These are phyloP conservation scores for Okapia johnstoni DNA, from an alignment of 2,113 vertebrate species.

Conservation along the genomic window DNA sequence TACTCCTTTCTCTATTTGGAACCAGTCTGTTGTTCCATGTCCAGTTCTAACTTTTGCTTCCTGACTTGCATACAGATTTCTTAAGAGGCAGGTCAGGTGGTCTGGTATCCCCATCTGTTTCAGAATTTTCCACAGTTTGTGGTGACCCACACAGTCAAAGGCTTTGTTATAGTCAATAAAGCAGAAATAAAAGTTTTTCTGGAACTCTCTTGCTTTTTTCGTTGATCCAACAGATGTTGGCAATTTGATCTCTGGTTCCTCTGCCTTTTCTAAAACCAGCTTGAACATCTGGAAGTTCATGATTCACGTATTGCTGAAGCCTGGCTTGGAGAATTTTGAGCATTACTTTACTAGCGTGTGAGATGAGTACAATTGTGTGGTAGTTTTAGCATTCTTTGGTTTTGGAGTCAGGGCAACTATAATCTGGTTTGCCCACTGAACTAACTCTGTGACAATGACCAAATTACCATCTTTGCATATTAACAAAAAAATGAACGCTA, in stretches of 20 bases:
- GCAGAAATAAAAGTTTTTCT: not conserved
- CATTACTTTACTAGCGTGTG: not conserved
- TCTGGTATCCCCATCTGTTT: not conserved
- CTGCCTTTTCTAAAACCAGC: not conserved
- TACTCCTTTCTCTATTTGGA: not conserved
- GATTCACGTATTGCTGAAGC: accelerated
- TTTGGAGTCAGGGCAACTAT: not conserved
- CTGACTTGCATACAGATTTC: not conserved
- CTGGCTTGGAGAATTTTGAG: not conserved
- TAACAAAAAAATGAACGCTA: not conserved
- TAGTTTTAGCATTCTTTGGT: not conserved
- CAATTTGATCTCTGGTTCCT: not conserved
- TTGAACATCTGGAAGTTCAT: not conserved
- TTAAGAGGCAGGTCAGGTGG: not conserved
- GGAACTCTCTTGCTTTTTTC: not conserved
- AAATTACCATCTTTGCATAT: not conserved
- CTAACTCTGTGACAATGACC: not conserved
- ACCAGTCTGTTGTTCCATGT: not conserved
- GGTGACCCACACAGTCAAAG: not conserved
- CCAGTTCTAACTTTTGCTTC: not conserved
- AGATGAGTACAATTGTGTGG: not conserved
- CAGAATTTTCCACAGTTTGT: not conserved
- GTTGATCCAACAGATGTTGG: not conserved
- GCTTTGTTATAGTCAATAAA: not conserved
- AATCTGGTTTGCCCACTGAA: not conserved